These are phyloP conservation scores for Xyrauchen texanus DNA, from an alignment of 2,113 vertebrate genomes.

Conservation along the genomic window DNA sequence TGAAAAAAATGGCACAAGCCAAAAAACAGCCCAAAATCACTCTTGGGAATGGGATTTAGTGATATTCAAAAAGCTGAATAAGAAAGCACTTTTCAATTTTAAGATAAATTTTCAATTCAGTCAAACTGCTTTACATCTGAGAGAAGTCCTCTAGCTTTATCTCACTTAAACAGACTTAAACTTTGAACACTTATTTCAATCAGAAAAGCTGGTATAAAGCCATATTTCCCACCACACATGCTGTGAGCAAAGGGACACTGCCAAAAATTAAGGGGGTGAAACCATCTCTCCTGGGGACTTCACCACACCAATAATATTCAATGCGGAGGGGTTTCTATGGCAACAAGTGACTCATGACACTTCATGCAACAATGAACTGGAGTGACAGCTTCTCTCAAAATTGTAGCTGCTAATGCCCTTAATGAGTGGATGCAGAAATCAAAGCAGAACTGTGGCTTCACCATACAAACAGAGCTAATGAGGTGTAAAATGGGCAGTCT, in stretches of 20 bases:
- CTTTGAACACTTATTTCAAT: neutral
- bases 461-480: neutral
- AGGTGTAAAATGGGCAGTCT: neutral
- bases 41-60: neutral
- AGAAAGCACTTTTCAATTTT: neutral
- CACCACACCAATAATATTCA: constrained; percentile 3
- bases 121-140: neutral
- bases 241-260: constrained; percentile 4
- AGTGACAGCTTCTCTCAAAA: constrained; percentile 26
- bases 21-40: neutral
- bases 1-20: too few species aligned
- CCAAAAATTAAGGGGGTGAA: neutral
- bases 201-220: constrained; percentile 12
- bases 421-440: constrained; percentile 29
- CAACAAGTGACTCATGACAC: constrained; percentile 38
- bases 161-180: constrained; percentile 19
- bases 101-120: too few species aligned
- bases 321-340: constrained; percentile 42
- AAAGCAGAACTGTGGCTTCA: neutral
- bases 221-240: neutral
- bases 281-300: constrained; percentile 29
- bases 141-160: constrained; percentile 13
- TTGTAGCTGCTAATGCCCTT: constrained; percentile 28
- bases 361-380: constrained; percentile 32
- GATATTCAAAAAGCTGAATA: neutral